Evolutionary conservation across 2,888 invertebrate species (phyloP).

Genomic region (Galeruca laticollis): DNA sequence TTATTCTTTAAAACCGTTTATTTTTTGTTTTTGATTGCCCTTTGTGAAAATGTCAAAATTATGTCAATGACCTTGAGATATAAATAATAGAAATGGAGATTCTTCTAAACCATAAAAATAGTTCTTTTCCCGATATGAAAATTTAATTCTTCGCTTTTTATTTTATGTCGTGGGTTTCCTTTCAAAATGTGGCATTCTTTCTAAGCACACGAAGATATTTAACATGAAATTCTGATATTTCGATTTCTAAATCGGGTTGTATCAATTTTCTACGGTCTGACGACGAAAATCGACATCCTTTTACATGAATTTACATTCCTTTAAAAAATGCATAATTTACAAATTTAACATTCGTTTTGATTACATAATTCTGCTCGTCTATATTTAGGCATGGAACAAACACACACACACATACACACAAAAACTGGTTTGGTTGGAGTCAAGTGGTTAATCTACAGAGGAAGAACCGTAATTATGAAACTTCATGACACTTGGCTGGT

Average conservation of each 20-base stretch:
- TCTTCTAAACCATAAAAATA: too few relatives aligned
- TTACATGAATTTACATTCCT: not conserved
- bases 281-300: not conserved
- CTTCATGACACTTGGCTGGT: not conserved
- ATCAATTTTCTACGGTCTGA: not conserved
- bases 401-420: not conserved
- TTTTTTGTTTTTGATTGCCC: too few relatives aligned
- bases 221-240: too few relatives aligned
- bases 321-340: slow-evolving; percentile 13
- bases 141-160: too few relatives aligned
- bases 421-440: slow-evolving; percentile 5
- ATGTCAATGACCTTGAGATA: too few relatives aligned
- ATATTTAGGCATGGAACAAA: slow-evolving; percentile 10
- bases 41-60: too few relatives aligned
- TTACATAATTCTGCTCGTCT: slow-evolving; percentile 14
- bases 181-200: too few relatives aligned
- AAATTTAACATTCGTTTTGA: not conserved
- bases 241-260: not conserved
- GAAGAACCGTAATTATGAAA: slow-evolving; percentile 7
- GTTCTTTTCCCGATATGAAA: too few relatives aligned
- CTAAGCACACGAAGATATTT: too few relatives aligned
- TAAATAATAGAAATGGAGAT: too few relatives aligned
- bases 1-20: too few relatives aligned
- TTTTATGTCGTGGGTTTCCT: too few relatives aligned
- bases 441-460: slow-evolving; percentile 5